Evolutionary conservation across 2,888 invertebrate genomes (phyloP), one percentile per base, ranked within the genome.

Genomic region (Corythucha ciliata): DNA sequence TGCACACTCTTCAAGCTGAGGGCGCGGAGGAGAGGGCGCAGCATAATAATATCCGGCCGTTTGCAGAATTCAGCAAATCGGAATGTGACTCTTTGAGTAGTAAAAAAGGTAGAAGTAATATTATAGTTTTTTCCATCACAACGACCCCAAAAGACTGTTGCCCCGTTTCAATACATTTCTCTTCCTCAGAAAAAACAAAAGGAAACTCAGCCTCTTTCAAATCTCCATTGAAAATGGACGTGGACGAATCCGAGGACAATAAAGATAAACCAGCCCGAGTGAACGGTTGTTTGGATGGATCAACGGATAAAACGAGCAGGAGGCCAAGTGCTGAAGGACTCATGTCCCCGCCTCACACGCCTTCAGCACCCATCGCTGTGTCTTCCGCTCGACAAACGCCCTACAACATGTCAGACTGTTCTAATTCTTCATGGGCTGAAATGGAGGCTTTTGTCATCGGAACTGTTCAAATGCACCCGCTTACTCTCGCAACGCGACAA

Each of bases 371-470:
- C n/a, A n/a, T n/a, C n/a, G n/a, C n/a, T n/a, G n/a, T n/a, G n/a
- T n/a, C n/a, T n/a, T n/a, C n/a, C n/a, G n/a, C n/a, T n/a, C 48
- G 54, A 49, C 2, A 55, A 55, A 53, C 59, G 2, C 50, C 55
- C 3, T 52, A 52, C 56, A 51, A 55, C 49, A 53, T 49, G 10
- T 59, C 57, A 10, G 82, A 81, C 62, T 76, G 79, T 55, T 85
- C 84, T 65, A 90, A 88, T 70, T 90, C 89, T 45, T 87, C 86
- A 52, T 93, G 91, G 91, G 85, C 85, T 0, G 89, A 90, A 69
- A 78, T 91, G 75, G 86, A 90, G 67, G 83, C 82, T 0, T 84
- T 85, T 62, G 82, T 93, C 53, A 89, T 92, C 61, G 91, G 91
- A 61, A 83, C 80, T 26, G 86, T 92, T 59, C 86, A 89, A 64